Conservation (phyloP, 2,888 invertebrate genomes). For the Agrilus biguttatus region DNA sequence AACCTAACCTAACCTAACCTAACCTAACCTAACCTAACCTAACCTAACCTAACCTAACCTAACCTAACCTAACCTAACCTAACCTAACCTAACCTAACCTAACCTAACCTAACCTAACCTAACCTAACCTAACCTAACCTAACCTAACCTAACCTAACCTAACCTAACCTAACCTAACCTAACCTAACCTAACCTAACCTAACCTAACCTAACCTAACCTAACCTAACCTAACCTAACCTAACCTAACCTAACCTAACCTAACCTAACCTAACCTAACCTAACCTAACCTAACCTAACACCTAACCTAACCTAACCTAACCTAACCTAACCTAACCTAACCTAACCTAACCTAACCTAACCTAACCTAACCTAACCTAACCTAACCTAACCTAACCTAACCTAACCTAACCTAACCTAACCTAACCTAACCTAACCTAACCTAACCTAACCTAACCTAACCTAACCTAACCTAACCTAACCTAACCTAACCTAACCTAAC, state of each 20-base stretch:
- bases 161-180: slow-evolving; percentile 6
- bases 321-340: too few relatives aligned
- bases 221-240: slow-evolving; percentile 4
- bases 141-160: slow-evolving; percentile 5
- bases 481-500: too few relatives aligned
- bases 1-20: slow-evolving; percentile 8
- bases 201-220: slow-evolving; percentile 1
- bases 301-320: too few relatives aligned
- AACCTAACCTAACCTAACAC: too few relatives aligned
- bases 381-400: too few relatives aligned
- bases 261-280: slow-evolving; percentile 2
- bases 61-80: slow-evolving; percentile 7
- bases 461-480: too few relatives aligned
- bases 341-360: too few relatives aligned
- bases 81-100: slow-evolving; percentile 7
- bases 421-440: too few relatives aligned
- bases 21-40: slow-evolving; percentile 7
- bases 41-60: slow-evolving; percentile 7
- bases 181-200: background rate
- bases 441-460: too few relatives aligned
- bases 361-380: too few relatives aligned
- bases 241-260: slow-evolving; percentile 5
- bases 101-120: slow-evolving; percentile 4
- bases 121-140: slow-evolving; percentile 6
- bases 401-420: too few relatives aligned